Conservation (phyloP, 2,113 vertebrate genomes). For the Pelecanus crispus region DNA sequence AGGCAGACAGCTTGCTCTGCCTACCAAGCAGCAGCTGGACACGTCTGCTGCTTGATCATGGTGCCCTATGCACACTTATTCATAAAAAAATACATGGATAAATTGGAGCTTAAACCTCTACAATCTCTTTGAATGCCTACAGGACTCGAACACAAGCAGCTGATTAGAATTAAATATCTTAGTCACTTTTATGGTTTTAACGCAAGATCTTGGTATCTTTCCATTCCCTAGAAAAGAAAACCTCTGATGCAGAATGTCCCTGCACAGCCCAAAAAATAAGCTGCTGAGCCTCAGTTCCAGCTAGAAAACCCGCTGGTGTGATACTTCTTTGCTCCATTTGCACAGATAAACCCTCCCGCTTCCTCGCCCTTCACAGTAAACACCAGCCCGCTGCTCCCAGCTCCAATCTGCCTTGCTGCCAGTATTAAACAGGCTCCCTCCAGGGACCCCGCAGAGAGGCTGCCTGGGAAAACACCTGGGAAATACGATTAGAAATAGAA, state of each 20-base stretch:
- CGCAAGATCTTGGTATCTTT: not conserved
- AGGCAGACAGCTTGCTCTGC: not conserved
- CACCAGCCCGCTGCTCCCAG: not conserved
- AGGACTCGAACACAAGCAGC: not conserved
- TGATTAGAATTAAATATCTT: not conserved
- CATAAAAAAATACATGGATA: not conserved
- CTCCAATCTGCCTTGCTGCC: not conserved
- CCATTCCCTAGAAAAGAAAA: not conserved
- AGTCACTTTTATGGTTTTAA: not conserved
- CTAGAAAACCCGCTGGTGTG: not conserved
- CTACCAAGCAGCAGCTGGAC: not conserved
- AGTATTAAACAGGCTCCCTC: not conserved
- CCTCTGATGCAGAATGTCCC: not conserved
- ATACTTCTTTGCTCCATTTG: not conserved
- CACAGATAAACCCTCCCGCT: not conserved
- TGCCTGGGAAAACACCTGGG: not conserved
- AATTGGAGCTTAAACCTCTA: not conserved
- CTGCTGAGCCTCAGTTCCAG: not conserved
- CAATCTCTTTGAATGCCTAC: not conserved
- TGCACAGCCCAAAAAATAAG: not conserved
- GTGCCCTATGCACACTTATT: too few species aligned
- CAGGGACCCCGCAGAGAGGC: not conserved
- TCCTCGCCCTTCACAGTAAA: not conserved
- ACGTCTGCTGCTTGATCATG: rapidly evolving
- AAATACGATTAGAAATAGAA: not conserved